Evolutionary conservation across 2,113 vertebrate species (phyloP), one percentile per base, ranked within the genome.

Genomic region (Tenebrosternarchus preto): DNA sequence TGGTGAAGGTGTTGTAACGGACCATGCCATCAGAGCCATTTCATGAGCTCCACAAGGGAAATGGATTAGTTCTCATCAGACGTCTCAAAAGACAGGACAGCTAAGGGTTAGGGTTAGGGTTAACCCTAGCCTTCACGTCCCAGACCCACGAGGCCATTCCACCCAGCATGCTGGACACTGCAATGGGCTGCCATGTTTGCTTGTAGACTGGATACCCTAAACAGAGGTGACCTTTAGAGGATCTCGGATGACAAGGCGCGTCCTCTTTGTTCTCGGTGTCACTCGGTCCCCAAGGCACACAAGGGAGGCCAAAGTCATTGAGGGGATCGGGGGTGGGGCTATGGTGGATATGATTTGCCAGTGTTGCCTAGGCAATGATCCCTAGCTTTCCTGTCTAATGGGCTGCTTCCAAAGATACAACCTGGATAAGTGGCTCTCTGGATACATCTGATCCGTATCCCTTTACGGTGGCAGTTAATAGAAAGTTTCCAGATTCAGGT

Each of bases 181-280:
- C 67, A 74, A 31, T 19, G 24, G 64, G 5, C 50, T 68, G 80
- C 80, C 72, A 69, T 69, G 63, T 75, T 79, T 61, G 77, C 64
- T 67, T 50, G 59, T 61, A 22, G 63, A 63, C 76, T 70, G 43
- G 31, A 66, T 64, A 82, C 60, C 59, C 68, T 82, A 77, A 86
- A 83, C 72, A 80, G 80, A 81, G 64, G 31, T 84, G 82, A 83
- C 82, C 78, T 84, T 86, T 72, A 84, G 72, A 60, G 66, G 68
- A 80, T 70, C 77, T 69, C 71, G 56, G 71, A 56, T 33, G 82
- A 75, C 66, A 64, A 53, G 46, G 64, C 46, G 56, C 68, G 70
- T 73, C 78, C 72, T 82, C 72, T 73, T 71, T 85, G 79, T 80
- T 80, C 84, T 86, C 85, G 78, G 79, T 50, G 36, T 86, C 79